These are phyloP conservation scores for Drosophila obscura DNA, from an alignment of 1,140 invertebrate genomes.

Conservation along the genomic window DNA sequence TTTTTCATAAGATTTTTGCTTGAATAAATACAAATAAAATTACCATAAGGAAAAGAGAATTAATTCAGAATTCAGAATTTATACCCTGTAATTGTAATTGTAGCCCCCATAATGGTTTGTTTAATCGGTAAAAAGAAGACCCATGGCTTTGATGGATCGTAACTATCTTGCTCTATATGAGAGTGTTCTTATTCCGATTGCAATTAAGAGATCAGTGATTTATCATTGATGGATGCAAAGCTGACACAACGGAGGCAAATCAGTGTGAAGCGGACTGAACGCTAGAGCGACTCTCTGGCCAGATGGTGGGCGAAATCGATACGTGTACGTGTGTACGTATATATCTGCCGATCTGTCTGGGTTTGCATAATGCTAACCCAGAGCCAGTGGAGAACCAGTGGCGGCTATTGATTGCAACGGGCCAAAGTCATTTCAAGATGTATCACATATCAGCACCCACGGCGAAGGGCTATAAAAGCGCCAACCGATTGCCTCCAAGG, in stretches of 20 bases:
- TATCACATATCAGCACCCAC: slow-evolving; percentile 51
- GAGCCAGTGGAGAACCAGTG: slow-evolving; percentile 38
- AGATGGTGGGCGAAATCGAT: slow-evolving; percentile 58
- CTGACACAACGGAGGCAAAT: slow-evolving; percentile 32
- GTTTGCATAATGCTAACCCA: slow-evolving; percentile 69
- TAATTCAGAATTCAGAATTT: neutral
- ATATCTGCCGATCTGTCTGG: slow-evolving; percentile 4
- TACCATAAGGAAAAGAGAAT: neutral
- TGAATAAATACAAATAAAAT: slow-evolving; percentile 40
- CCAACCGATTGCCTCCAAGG: slow-evolving; percentile 1
- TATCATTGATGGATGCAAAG: slow-evolving; percentile 48
- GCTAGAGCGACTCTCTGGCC: slow-evolving; percentile 41
- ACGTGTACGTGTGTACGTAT: slow-evolving; percentile 5
- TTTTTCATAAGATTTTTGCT: slow-evolving; percentile 42
- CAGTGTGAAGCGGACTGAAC: slow-evolving; percentile 65
- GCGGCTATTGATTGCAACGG: slow-evolving; percentile 64
- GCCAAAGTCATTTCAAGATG: slow-evolving; percentile 44
- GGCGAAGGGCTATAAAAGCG: slow-evolving; percentile 56
- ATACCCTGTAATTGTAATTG: too few relatives aligned
- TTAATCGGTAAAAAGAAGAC: too few relatives aligned
- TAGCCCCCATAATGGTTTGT: neutral
- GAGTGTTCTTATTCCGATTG: neutral
- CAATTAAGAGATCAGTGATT: slow-evolving; percentile 32
- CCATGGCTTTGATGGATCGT: neutral
- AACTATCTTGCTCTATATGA: neutral